These are phyloP conservation scores for Amniataba percoides DNA, from an alignment of 2,797 vertebrate species.

Conservation along the genomic window DNA sequence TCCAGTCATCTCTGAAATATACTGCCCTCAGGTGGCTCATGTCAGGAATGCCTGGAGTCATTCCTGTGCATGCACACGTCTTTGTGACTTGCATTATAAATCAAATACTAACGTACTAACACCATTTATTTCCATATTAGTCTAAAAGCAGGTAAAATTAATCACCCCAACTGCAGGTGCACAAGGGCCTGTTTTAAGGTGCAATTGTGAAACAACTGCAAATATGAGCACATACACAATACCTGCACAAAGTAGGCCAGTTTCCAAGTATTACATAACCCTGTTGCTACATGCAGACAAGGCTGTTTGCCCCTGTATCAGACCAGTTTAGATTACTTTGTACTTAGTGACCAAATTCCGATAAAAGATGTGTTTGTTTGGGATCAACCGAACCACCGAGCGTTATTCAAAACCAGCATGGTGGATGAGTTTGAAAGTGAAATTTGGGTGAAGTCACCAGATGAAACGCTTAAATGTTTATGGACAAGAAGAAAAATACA, in stretches of 20 bases:
- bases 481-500: not conserved
- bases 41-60: not conserved
- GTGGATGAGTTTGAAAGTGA: conserved; percentile 21
- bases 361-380: conserved; percentile 35
- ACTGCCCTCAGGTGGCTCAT: conserved; percentile 55
- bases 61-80: not conserved
- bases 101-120: not conserved
- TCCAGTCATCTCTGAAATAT: conserved; percentile 26
- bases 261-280: conserved; percentile 31
- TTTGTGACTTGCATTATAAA: not conserved
- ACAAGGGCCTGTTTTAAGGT: conserved; percentile 4
- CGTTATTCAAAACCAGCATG: not conserved
- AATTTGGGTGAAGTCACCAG: conserved; percentile 16
- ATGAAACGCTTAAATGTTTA: not conserved
- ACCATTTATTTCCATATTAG: not conserved
- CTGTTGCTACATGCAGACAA: conserved; percentile 12
- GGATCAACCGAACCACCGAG: not conserved
- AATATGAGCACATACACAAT: not conserved
- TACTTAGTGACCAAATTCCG: not conserved
- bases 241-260: not conserved
- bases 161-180: not conserved
- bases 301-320: not conserved
- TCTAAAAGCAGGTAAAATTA: not conserved
- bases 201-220: conserved; percentile 3
- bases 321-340: conserved; percentile 34